These are phyloP conservation scores for Hylaeus anthracinus DNA, from an alignment of 1,140 invertebrate genomes.

Conservation along the genomic window DNA sequence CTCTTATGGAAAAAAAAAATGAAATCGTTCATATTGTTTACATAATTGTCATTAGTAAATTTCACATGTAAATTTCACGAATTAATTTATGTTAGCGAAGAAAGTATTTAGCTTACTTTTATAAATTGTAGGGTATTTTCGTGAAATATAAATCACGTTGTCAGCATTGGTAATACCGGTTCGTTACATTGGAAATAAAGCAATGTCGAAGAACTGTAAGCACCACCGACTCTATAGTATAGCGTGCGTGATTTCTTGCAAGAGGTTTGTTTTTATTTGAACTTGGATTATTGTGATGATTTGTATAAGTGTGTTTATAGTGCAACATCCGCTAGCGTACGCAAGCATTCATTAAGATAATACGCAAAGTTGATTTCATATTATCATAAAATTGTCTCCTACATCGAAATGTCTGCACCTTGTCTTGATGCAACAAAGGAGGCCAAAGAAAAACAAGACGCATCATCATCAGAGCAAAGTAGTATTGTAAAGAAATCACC, in stretches of 20 bases:
- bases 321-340: background rate
- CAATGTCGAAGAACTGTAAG: background rate
- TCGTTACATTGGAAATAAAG: slow-evolving; percentile 1
- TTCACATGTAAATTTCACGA: background rate
- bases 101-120: background rate
- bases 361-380: background rate
- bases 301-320: background rate
- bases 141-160: slow-evolving; percentile 5
- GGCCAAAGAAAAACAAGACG: slow-evolving; percentile 13
- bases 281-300: slow-evolving; percentile 8
- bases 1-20: background rate
- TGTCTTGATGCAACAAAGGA: slow-evolving; percentile 9
- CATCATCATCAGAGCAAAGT: background rate
- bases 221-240: background rate
- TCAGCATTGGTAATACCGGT: slow-evolving; percentile 8
- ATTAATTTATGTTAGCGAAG: background rate
- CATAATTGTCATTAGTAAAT: background rate
- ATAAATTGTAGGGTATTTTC: slow-evolving; percentile 17
- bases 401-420: slow-evolving; percentile 45
- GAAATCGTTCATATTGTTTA: background rate
- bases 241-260: background rate
- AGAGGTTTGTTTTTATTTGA: slow-evolving; percentile 16
- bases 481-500: background rate
- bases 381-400: background rate
- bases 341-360: background rate